Evolutionary conservation across 2,888 invertebrate genomes (phyloP).

Genomic region (Agrotis segetum): DNA sequence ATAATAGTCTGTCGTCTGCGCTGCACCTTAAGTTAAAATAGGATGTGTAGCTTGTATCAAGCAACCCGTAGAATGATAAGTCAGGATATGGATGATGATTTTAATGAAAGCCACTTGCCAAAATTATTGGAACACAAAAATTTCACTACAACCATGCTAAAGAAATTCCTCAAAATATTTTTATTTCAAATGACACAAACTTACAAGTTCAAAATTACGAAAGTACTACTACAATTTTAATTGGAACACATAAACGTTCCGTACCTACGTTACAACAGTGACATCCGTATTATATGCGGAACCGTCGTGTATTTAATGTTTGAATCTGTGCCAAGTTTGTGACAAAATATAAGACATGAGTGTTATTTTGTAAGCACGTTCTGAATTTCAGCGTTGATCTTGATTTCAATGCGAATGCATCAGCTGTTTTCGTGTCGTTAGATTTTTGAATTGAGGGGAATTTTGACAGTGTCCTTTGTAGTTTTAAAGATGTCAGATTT

Average conservation of each 20-base stretch:
- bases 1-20: too few relatives aligned
- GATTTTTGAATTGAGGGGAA: conserved; percentile 17
- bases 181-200: conserved; percentile 8
- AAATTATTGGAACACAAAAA: not conserved
- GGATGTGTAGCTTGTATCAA: too few relatives aligned
- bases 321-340: conserved; percentile 60
- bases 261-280: conserved; percentile 42
- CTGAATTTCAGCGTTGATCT: conserved; percentile 52
- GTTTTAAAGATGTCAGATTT: not conserved
- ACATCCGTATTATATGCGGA: conserved; percentile 61
- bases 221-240: conserved; percentile 48
- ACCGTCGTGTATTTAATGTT: conserved; percentile 47
- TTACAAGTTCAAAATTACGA: conserved; percentile 20
- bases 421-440: conserved; percentile 42
- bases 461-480: conserved; percentile 3
- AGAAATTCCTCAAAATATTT: conserved; percentile 11
- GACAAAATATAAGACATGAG: conserved; percentile 53
- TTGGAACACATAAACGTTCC: conserved; percentile 43
- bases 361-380: conserved; percentile 42
- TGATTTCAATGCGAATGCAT: conserved; percentile 42
- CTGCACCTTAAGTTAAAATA: too few relatives aligned
- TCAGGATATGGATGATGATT: too few relatives aligned
- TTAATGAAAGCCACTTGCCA: too few relatives aligned
- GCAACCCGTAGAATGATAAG: too few relatives aligned
- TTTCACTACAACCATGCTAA: not conserved